Evolutionary conservation across 2,797 vertebrate species (phyloP).

Genomic region (Urosaurus nigricauda): DNA sequence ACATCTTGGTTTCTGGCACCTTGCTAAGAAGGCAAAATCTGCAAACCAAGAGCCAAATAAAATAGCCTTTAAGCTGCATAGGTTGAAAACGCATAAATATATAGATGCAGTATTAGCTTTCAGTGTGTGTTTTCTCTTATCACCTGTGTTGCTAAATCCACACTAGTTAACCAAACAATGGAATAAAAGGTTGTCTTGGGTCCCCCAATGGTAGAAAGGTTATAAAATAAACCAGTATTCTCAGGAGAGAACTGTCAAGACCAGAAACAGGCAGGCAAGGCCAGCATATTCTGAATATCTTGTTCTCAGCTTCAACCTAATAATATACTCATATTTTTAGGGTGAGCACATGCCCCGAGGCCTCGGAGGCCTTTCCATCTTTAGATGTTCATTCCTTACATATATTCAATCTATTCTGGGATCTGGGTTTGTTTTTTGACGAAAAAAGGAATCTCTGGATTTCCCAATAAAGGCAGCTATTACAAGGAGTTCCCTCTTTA

Average conservation of each 20-base stretch:
- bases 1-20: no score
- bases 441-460: not conserved
- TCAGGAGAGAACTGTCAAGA: not conserved
- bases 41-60: no score
- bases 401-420: not conserved
- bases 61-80: no score
- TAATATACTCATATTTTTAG: conserved; percentile 70
- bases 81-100: no score
- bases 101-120: rapidly evolving
- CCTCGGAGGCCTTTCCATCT: conserved; percentile 46
- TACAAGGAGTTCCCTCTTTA: not conserved
- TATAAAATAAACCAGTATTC: no score
- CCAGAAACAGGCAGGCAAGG: not conserved
- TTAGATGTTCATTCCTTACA: conserved; percentile 48
- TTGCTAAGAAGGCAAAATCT: no score
- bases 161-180: not conserved
- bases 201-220: not conserved
- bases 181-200: not conserved
- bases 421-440: not conserved
- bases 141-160: not conserved
- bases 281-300: rapidly evolving
- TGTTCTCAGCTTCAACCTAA: conserved; percentile 57
- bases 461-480: not conserved
- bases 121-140: no score
- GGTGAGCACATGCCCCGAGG: conserved; percentile 50